These are phyloP conservation scores for Hypselothyrea guttata DNA, from an alignment of 2,888 invertebrate species.

Conservation along the genomic window DNA sequence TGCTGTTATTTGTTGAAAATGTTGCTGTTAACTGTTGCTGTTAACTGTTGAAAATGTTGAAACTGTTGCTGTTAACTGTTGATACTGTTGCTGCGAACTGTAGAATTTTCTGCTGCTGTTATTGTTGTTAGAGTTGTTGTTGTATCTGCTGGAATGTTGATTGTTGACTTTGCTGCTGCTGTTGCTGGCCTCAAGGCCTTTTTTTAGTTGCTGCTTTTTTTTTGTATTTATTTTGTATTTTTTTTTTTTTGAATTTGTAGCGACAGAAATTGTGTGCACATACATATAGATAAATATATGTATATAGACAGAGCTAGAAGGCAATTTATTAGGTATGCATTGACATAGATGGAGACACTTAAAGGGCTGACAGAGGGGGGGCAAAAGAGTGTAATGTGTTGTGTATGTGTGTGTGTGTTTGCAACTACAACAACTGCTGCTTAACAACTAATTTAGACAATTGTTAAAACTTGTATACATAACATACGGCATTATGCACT, in stretches of 20 bases:
- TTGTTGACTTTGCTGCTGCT: conserved; percentile 17
- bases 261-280: background rate
- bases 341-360: conserved; percentile 32
- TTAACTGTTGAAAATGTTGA: conserved; percentile 5
- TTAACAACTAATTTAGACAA: conserved; percentile 39
- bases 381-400: background rate
- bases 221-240: background rate
- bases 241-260: background rate
- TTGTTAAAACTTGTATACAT: conserved; percentile 36
- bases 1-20: conserved; percentile 9
- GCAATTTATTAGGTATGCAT: conserved; percentile 58
- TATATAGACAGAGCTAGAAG: conserved; percentile 13
- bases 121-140: conserved; percentile 9
- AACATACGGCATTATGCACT: too few species aligned
- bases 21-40: conserved; percentile 7
- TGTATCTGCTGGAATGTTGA: conserved; percentile 16
- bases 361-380: background rate
- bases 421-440: conserved; percentile 51
- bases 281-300: background rate
- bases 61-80: conserved; percentile 22
- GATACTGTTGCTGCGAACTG: background rate
- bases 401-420: conserved; percentile 1
- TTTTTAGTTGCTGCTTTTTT: conserved; percentile 14
- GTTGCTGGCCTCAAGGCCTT: conserved; percentile 27
- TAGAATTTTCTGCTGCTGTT: conserved; percentile 10